Conservation (phyloP, 2,888 invertebrate species). For the Homarus gammarus region DNA sequence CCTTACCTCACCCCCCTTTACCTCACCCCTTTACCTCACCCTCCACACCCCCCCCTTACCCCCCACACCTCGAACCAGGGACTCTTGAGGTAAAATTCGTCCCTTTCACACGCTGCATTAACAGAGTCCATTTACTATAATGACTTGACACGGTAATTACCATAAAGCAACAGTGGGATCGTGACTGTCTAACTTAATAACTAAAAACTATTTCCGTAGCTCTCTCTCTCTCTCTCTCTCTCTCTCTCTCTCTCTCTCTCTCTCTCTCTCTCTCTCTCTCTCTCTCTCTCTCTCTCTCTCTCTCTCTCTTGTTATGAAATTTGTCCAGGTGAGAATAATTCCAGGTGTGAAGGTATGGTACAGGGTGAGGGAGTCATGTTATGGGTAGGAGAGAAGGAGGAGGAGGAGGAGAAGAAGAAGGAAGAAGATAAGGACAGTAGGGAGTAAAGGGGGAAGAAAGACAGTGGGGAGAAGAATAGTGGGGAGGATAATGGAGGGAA, state of each 20-base stretch:
- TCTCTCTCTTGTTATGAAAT: too few relatives aligned
- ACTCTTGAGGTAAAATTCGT: slow-evolving; percentile 18
- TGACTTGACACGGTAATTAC: slow-evolving; percentile 57
- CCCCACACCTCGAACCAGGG: slow-evolving; percentile 20
- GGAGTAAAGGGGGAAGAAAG: neutral
- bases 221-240: neutral
- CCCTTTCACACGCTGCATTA: slow-evolving; percentile 49
- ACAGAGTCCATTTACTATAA: slow-evolving; percentile 41
- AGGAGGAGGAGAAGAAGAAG: neutral
- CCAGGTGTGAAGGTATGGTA: too few relatives aligned
- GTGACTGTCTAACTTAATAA: slow-evolving; percentile 7
- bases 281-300: too few relatives aligned
- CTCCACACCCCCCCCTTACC: neutral
- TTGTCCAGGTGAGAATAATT: too few relatives aligned
- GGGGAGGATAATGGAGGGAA: neutral
- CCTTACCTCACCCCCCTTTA: neutral
- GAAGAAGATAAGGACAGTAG: neutral
- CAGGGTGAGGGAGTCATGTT: too few relatives aligned
- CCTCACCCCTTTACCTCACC: neutral
- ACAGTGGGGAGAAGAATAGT: neutral
- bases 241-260: too few relatives aligned
- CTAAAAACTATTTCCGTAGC: slow-evolving; percentile 5
- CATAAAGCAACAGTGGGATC: slow-evolving; percentile 46
- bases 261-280: too few relatives aligned
- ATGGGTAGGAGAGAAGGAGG: too few relatives aligned